phyloP scores from a whole-genome alignment of 1,140 invertebrate species.

The Chironomus striatipennis region DNA sequence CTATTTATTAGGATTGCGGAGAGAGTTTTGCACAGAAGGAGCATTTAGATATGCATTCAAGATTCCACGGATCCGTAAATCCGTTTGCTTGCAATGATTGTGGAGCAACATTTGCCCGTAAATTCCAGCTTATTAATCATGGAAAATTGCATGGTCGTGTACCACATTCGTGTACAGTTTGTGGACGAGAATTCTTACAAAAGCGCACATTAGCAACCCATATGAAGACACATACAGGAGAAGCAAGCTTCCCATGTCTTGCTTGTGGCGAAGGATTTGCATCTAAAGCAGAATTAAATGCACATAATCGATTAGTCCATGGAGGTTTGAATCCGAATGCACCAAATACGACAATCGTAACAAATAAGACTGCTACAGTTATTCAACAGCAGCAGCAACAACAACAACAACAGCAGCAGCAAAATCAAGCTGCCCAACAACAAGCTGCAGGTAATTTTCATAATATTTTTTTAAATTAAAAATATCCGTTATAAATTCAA shows the following conservation, averaged over 20 bases:
- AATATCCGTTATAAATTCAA: too few species aligned
- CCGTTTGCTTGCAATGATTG: conserved; percentile 72
- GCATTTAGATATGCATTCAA: conserved; percentile 66
- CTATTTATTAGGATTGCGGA: conserved; percentile 57
- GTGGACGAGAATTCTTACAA: conserved; percentile 75
- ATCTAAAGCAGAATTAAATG: conserved; percentile 55
- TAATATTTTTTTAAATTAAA: too few species aligned
- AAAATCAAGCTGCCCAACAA: conserved; percentile 36
- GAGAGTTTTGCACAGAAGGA: conserved; percentile 81
- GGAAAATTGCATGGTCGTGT: conserved; percentile 66
- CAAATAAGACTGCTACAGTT: conserved; percentile 37
- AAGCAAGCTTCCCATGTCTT: conserved; percentile 55
- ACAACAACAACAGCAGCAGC: conserved; percentile 27
- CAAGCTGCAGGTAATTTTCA: too few species aligned
- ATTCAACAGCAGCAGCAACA: conserved; percentile 34
- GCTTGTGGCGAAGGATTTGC: conserved; percentile 69
- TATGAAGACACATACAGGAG: conserved; percentile 51
- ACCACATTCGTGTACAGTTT: conserved; percentile 68
- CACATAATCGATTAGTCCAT: conserved; percentile 56
- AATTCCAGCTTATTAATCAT: conserved; percentile 77
- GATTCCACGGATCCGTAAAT: conserved; percentile 76
- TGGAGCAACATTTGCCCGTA: conserved; percentile 70
- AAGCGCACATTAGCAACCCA: conserved; percentile 70
- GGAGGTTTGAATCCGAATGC: conserved; percentile 33
- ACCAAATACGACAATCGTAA: conserved; percentile 35